Evolutionary conservation across 2,888 invertebrate genomes (phyloP).

Genomic region (Ophion ellenae): DNA sequence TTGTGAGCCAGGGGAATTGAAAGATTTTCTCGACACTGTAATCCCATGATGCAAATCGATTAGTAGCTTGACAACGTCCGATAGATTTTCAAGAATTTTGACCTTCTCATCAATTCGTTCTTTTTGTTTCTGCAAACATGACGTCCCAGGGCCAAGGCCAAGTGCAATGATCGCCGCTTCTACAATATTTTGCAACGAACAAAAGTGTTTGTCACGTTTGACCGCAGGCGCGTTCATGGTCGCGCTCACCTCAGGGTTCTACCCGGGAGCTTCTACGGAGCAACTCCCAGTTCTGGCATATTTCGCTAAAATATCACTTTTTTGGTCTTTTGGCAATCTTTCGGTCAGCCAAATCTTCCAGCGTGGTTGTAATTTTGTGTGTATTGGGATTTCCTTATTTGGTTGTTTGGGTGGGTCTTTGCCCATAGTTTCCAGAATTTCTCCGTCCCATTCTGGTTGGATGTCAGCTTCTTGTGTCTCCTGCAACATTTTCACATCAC

Average conservation of each 20-base stretch:
- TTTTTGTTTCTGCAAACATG: no score
- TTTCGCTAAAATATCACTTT: not conserved
- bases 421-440: not conserved
- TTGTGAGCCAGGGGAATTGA: no score
- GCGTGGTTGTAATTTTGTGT: not conserved
- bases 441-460: not conserved
- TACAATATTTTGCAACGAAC: no score
- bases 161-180: no score
- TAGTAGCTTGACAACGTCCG: no score
- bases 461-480: not conserved
- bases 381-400: not conserved
- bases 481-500: not conserved
- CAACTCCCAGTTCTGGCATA: not conserved
- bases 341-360: not conserved
- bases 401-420: not conserved
- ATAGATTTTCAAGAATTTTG: no score
- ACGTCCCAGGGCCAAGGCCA: no score
- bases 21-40: no score
- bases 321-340: not conserved
- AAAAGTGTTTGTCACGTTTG: no score
- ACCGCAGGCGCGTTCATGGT: no score
- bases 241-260: not conserved
- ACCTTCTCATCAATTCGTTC: no score
- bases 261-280: not conserved
- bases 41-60: no score